Percentiles rank a stretch among this genome's conserved stretches.
These are phyloP conservation scores for Passerculus sandwichensis DNA, from an alignment of 2,797 vertebrate genomes.

Conservation along the genomic window DNA sequence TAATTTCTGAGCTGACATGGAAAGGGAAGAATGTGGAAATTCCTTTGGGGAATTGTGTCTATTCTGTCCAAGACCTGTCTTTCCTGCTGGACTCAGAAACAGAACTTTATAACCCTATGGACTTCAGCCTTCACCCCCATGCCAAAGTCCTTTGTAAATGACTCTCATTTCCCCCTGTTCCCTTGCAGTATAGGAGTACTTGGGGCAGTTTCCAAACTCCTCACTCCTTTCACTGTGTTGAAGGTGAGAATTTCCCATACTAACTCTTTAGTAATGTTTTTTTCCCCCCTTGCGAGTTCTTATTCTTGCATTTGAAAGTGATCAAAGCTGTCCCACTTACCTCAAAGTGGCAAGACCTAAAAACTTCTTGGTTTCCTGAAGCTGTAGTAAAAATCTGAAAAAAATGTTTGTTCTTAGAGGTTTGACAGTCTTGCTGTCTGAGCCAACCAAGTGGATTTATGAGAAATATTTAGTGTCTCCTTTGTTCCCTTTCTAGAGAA, in stretches of 20 bases:
- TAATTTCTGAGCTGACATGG: not conserved
- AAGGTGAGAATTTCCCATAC: not conserved
- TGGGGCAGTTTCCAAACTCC: not conserved
- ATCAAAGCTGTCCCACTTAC: conserved; percentile 29
- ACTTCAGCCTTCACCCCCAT: not conserved
- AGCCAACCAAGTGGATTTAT: not conserved
- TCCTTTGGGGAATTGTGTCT: not conserved
- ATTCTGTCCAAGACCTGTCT: not conserved
- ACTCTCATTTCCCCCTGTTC: not conserved
- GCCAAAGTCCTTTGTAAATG: not conserved
- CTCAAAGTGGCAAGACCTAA: not conserved
- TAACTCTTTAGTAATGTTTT: not conserved
- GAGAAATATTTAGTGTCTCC: not conserved
- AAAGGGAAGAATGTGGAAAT: not conserved
- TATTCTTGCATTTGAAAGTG: not conserved
- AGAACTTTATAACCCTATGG: not conserved
- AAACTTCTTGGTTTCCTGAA: not conserved
- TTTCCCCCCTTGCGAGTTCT: not conserved
- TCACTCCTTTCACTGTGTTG: not conserved
- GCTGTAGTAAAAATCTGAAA: conserved; percentile 11
- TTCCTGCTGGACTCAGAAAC: not conserved
- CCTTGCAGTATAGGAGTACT: not conserved
- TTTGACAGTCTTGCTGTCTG: not conserved
- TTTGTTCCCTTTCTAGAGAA: not conserved
- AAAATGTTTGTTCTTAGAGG: not conserved